A percentile compares a stretch with the other conserved stretches of the same genome.
Conservation (phyloP, 2,113 vertebrate genomes). For the Melanerpes formicivorus region DNA sequence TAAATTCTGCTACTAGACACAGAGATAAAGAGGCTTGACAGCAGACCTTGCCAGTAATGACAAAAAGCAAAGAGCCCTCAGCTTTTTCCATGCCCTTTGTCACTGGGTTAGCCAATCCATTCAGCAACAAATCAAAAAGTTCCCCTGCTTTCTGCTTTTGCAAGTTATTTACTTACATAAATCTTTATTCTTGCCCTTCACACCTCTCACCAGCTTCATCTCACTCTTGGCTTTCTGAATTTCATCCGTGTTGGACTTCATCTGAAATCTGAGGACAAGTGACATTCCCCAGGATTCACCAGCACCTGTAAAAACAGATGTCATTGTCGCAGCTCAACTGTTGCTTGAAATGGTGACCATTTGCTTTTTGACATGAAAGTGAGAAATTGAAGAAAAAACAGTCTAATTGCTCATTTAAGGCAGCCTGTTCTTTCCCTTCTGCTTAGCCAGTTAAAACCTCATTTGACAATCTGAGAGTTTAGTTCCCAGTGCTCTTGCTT, state of each 20-base stretch:
- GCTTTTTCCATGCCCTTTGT: background rate
- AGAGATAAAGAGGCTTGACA: background rate
- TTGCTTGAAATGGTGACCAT: conserved; percentile 36
- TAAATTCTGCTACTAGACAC: background rate
- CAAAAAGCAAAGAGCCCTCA: background rate
- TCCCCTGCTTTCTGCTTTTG: background rate
- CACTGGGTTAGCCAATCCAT: background rate
- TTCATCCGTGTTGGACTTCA: background rate
- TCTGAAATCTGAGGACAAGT: conserved; percentile 16
- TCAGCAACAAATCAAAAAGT: background rate
- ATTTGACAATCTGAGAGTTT: conserved; percentile 63
- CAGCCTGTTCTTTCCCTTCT: conserved; percentile 49
- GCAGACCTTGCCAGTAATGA: background rate
- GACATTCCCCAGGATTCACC: conserved; percentile 35
- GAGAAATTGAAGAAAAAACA: conserved; percentile 58
- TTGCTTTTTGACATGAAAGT: conserved; percentile 59
- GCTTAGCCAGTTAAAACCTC: conserved; percentile 64
- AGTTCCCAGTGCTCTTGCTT: conserved; percentile 65
- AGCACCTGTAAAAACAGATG: conserved; percentile 50
- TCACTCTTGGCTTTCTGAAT: background rate
- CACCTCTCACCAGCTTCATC: background rate
- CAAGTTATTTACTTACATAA: background rate
- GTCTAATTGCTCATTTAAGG: conserved; percentile 65
- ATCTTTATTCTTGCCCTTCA: background rate
- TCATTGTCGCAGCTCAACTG: background rate